phyloP scores from a whole-genome alignment of 2,888 invertebrate genomes.

The Hybos culiciformis region DNA sequence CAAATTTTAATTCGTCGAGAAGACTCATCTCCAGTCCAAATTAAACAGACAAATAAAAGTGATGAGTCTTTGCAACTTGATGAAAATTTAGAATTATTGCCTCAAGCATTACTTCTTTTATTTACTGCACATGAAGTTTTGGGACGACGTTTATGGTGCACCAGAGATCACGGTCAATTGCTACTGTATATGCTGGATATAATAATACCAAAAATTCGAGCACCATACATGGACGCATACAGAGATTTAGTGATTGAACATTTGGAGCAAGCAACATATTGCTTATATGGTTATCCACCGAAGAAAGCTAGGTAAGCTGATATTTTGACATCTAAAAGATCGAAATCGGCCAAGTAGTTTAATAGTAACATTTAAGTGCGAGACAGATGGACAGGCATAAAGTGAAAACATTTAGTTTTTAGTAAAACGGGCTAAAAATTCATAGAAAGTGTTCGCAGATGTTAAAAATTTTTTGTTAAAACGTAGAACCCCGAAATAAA shows the following conservation, averaged over 20 bases:
- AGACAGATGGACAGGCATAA: too few relatives aligned
- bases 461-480: too few relatives aligned
- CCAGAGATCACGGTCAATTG: slow-evolving; percentile 60
- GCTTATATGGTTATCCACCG: slow-evolving; percentile 71
- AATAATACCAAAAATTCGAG: slow-evolving; percentile 52
- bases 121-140: slow-evolving; percentile 76
- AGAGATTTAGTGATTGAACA: slow-evolving; percentile 59
- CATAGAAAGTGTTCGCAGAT: too few relatives aligned
- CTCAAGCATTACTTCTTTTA: slow-evolving; percentile 60
- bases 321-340: too few relatives aligned
- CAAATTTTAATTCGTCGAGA: slow-evolving; percentile 58
- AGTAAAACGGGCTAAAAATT: too few relatives aligned
- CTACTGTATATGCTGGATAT: slow-evolving; percentile 64
- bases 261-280: slow-evolving; percentile 69
- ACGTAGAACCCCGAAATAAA: too few relatives aligned
- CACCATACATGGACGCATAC: slow-evolving; percentile 47
- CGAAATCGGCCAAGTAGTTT: too few relatives aligned
- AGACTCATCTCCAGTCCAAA: slow-evolving; percentile 50
- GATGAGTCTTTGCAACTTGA: slow-evolving; percentile 23
- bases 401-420: too few relatives aligned
- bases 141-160: slow-evolving; percentile 68
- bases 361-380: too few relatives aligned
- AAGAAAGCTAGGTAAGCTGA: slow-evolving; percentile 51
- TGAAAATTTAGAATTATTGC: slow-evolving; percentile 44
- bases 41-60: slow-evolving; percentile 19